Evolutionary conservation across 1,140 invertebrate species (phyloP), one percentile per base, ranked within the genome.

Genomic region (Mizuhopecten yessoensis): DNA sequence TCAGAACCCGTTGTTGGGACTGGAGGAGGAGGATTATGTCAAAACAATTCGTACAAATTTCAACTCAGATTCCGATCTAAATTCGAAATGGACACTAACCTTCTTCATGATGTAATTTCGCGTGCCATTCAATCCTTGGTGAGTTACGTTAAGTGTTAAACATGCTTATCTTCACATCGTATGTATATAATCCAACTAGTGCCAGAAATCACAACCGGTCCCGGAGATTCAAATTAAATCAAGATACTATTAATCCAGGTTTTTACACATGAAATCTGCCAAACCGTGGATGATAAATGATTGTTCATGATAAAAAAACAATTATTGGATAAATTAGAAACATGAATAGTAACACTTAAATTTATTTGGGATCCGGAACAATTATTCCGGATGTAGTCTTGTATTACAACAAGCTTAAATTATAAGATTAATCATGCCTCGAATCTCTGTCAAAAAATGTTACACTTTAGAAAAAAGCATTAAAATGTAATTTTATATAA

Each of bases 401-500:
- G 9, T 75, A 75, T 75, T 29, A 75, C 9, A 9, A 75, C 57
- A 11, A 75, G 23, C 57, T 29, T 75, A 75, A 3, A 29, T 5
- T 29, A 75, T 7, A 2, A 75, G 57, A 75, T 75, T 75, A 75
- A n/a, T n/a, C 57, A n/a, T 75, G 0, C n/a, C 9, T 75, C 5
- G 29, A 75, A 75, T 75, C 15, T 29, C 23, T 75, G 1, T 29
- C 57, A 29, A 75, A 29, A n/a, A 75, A 75, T 75, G 11, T n/a
- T 75, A n/a, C n/a, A 29, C 57, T 75, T n/a, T n/a, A 75, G 57
- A 75, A 75, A 75, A 75, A 75, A 29, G 11, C 57, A 75, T 75
- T 75, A 75, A 75, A n/a, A 75, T 75, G 20, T 75, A 29, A 75
- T 75, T 75, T 75, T 75, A 75, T 75, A n/a, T 29, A 75, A 75